Base-by-base conservation (phyloP, 2,888 invertebrate genomes). In the Arenicola marina region DNA sequence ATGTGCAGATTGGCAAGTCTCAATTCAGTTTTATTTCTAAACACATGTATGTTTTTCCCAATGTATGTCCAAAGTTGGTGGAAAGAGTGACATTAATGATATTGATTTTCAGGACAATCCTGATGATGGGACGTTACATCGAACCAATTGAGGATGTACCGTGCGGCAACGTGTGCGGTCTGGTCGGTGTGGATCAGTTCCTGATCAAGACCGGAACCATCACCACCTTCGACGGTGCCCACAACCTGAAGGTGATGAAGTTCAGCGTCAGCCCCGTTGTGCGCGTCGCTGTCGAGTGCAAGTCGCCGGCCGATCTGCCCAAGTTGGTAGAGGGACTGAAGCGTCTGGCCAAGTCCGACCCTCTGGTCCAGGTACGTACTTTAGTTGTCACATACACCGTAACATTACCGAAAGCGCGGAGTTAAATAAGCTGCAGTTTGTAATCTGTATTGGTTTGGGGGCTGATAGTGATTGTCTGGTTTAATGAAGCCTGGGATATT, bases 111-210 rank as follows among this genome's bases (percentile, higher is more conserved):
- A 85, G 97, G 86, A 99, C 99, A 66, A 96, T 99, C 84, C 89
- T 99, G 80, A 99, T 99, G 99, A 99, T 99, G 99, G 99, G 99
- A 72, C 93, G 99, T 87, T 97, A 97, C 82, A 93, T 93, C 66
- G 99, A 99, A 86, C 95, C 99, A 70, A 99, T 99, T 79, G 98
- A 99, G 86, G 97, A 99, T 87, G 98, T 99, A 70, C 99, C 99
- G 66, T 95, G 91, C 73, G 97, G 96, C 79, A 99, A 99, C 89
- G 99, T 99, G 86, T 99, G 98, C 84, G 99, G 99, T 88, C 89
- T 99, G 80, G 99, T 99, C 74, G 99, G 99, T 81, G 98, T 99
- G 56, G 99, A 99, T 88, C 98, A 99, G 87, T 99, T 93, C 87
- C 89, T 99, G 82, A 92, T 99, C 64, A 99, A 99, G 86, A 99